Base-by-base conservation (phyloP, 2,888 invertebrate genomes). In the Eumerus sabulonum region DNA sequence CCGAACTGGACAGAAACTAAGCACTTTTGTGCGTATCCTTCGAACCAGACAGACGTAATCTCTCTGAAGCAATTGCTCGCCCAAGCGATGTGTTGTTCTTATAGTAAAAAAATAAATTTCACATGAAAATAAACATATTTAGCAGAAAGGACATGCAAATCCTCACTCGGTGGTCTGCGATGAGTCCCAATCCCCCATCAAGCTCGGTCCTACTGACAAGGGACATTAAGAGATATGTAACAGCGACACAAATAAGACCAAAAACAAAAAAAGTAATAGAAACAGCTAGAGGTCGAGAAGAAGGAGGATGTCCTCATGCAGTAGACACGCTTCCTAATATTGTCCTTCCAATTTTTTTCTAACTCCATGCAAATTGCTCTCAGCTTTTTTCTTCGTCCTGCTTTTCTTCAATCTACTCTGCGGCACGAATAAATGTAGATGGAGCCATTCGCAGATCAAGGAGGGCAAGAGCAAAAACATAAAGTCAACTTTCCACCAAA, bases 121-220 rank as follows among this genome's bases (percentile, higher is more conserved):
- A 36, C 53, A 62, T 54, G 60, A 48, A 36, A 54, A 54, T 47
- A 56, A 66, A 56, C 40, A 44, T 56, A 56, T 57, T 57, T 50
- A 63, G 54, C 42, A 63, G 71, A 48, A 63, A 71, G 48, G 62
- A 56, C 70, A 70, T 67, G 42, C 42, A 57, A 57, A 67, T 70
- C 62, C n/a, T 27, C 7, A 27, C 27, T 27, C 27, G 27, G 7
- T 7, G 27, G 7, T 7, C 27, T 2, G 27, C 27, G 27, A 27
- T 27, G 27, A 27, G 3, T 27, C 27, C 27, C 27, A 2, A 27
- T 7, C n/a, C n/a, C n/a, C n/a, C n/a, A n/a, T n/a, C n/a, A n/a
- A 27, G 12, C 36, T 59, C n/a, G n/a, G 12, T 16, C 12, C 13
- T n/a, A 18, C 51, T 16, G 48, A 44, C 53, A 47, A 19, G 51